Evolutionary conservation across 2,888 invertebrate species (phyloP), one percentile per base, ranked within the genome.

Genomic region (Noctuana brunneofusca): DNA sequence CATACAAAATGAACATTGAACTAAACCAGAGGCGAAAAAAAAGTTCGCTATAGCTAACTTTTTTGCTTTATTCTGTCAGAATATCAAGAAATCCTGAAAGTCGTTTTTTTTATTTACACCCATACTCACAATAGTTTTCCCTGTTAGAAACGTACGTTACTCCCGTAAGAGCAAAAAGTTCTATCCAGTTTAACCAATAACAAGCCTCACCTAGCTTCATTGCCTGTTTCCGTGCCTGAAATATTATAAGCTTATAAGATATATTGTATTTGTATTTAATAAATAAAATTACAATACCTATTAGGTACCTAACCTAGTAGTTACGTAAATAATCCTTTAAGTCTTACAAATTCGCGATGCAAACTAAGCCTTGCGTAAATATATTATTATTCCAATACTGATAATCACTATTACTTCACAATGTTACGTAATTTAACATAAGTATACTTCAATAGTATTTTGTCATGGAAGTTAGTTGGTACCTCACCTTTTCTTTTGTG

Each of bases 91-190:
- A n/a, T n/a, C n/a, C n/a, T n/a, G n/a, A n/a, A n/a, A n/a, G n/a
- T n/a, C n/a, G n/a, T n/a, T 30, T 30, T 5, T 8, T 8, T 30
- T 30, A 38, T 4, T 4, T 6, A 38, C 2, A 38, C 14, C 14
- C 12, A 66, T 73, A 94, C 96, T 96, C 92, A 98, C 98, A 97
- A 92, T 98, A 98, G 84, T 98, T 98, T 92, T 98, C 98, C 81
- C 95, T 94, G 89, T 98, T 98, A 67, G 97, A 97, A 81, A 98
- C 96, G 83, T 97, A 98, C 14, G 97, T 97, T 41, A 98, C 97
- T 59, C 97, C 97, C 68, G 96, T 96, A n/a, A 98, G 92, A 58
- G 97, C 94, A 66, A 95, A 94, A 70, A 97, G 94, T 92, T 98
- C 98, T 73, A 96, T 92, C 69, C 96, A 93, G 86, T 97, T 97